Evolutionary conservation across 2,797 vertebrate species (phyloP), one percentile per base, ranked within the genome.

Genomic region (Melanotaenia parkinsoni): DNA sequence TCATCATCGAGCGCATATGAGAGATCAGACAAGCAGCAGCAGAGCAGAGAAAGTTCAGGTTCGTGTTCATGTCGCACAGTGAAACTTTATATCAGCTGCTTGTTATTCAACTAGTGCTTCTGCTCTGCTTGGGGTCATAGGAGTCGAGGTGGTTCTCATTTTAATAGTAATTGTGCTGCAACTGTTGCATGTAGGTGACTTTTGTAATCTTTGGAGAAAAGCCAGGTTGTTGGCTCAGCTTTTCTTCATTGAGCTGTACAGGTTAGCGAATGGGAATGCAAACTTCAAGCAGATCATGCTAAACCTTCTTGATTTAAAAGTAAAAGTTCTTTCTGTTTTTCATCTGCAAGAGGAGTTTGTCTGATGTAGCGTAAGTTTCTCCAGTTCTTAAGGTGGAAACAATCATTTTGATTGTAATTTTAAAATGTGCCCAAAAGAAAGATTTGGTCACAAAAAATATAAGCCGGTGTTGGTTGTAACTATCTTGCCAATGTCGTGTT

Each of bases 11-110:
- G 28, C 28, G 28, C 28, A 51, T 74, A 59, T 60, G 54, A 71
- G 72, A 64, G 76, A 76, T 85, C 80, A 81, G 75, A 79, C 63
- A 54, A 68, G 38, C 77, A 65, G 69, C 70, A 60, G 71, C 51
- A 77, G 65, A 60, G 61, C 51, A 66, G 18, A 57, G 65, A 63
- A 70, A 32, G 63, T 45, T 61, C 77, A 57, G 30, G 28, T 51
- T 53, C 1, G 12, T 30, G 70, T 77, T 53, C 30, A 51, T 51
- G 53, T 16, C 26, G n/a, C 11, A 24, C 3, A 11, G 50, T 24
- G 50, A 53, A 53, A 24, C 20, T 24, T 53, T 24, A 24, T 66
- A 53, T 64, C 63, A 72, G 74, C 3, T 62, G 9, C 57, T 16
- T 76, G 74, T 75, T 68, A 77, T 63, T 22, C 13, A 53, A 0